Evolutionary conservation across 2,888 invertebrate species (phyloP).

Genomic region (Drosophila antonietae): DNA sequence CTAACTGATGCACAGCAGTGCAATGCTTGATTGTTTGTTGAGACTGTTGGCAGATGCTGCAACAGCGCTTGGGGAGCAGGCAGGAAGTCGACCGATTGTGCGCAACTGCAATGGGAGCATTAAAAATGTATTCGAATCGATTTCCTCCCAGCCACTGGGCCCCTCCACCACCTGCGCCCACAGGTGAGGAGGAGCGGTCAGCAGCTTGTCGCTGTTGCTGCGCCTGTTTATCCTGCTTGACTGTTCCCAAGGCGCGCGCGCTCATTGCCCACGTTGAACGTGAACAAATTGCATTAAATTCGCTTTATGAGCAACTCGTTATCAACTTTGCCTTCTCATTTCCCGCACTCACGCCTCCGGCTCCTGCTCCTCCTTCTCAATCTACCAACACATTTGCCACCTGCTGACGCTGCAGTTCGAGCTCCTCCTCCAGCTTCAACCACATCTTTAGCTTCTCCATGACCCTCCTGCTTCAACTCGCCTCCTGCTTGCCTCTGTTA

Average conservation of each 20-base stretch:
- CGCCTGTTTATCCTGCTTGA: constrained; percentile 14
- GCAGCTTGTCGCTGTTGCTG: constrained; percentile 12
- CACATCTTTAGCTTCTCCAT: not conserved
- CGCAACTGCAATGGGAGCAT: constrained; percentile 25
- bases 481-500: not conserved
- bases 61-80: constrained; percentile 4
- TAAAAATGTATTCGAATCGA: constrained; percentile 62
- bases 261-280: constrained; percentile 26
- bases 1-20: not conserved
- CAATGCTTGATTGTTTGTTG: not conserved
- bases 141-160: constrained; percentile 22
- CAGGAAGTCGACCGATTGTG: constrained; percentile 1
- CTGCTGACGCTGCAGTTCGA: not conserved
- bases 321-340: not conserved
- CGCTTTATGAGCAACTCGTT: constrained; percentile 1
- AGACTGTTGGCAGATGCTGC: not conserved
- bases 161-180: not conserved
- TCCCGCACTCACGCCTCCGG: not conserved
- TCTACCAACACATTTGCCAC: not conserved
- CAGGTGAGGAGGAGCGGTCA: constrained; percentile 6
- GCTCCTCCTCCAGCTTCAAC: not conserved
- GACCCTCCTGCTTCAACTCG: not conserved
- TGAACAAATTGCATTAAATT: constrained; percentile 5
- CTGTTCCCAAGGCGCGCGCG: constrained; percentile 12
- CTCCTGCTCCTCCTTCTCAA: not conserved